Base-by-base conservation (phyloP, 2,888 invertebrate species). In the Syrphus vitripennis region DNA sequence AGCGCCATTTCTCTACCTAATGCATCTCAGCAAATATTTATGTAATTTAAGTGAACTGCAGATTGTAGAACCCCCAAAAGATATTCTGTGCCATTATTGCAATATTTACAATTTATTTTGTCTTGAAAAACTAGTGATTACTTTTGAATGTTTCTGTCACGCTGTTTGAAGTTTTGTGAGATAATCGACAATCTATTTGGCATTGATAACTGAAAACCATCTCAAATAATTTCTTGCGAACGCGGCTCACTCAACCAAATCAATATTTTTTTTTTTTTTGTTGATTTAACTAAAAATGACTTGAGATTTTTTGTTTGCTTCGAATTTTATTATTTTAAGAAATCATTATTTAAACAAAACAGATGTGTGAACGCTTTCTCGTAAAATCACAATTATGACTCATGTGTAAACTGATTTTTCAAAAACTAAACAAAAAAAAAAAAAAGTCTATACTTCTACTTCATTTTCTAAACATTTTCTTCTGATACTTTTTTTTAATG, bases 321-420 rank as follows among this genome's bases (percentile, higher is more conserved):
- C 34, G 48, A 65, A 71, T 79, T n/a, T n/a, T n/a, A n/a, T n/a
- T 83, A 83, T 87, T 87, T 83, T 76, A 76, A 71, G 79, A 72
- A 79, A 83, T 59, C 55, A 79, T 83, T 83, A 75, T 83, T 67
- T 67, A 67, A 67, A 50, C 67, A 50, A 84, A 84, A 84, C 84
- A 84, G 80, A 84, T 84, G 82, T 55, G 59, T 72, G 34, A 34
- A 63, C 31, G 42, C 40, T 70, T 31, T 45, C 75, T 80, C 71
- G 59, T 70, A 57, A 69, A 81, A 63, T 76, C 70, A 76, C 67
- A 63, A 50, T 70, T 29, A 55, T 74, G 76, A 83, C 45, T 79
- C 78, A 82, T 21, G n/a, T n/a, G n/a, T n/a, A n/a, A n/a, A n/a
- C n/a, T n/a, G n/a, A n/a, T n/a, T n/a, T n/a, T n/a, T n/a, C n/a